These are phyloP conservation scores for Ormyrus labotus DNA, from an alignment of 2,888 invertebrate genomes.

Conservation along the genomic window DNA sequence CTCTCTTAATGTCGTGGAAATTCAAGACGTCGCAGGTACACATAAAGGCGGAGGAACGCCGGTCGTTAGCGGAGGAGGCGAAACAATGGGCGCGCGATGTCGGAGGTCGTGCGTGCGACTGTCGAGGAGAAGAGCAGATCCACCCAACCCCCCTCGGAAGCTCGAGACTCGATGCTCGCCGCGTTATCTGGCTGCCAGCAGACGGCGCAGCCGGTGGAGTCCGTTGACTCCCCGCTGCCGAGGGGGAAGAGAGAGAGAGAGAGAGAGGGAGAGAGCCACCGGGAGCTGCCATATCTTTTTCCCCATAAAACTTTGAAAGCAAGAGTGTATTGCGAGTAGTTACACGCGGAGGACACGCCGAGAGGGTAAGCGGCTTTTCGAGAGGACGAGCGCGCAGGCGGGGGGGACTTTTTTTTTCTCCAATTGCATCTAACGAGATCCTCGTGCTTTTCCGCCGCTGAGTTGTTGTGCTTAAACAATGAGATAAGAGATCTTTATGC, in stretches of 20 bases:
- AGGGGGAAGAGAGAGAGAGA: constrained; percentile 6
- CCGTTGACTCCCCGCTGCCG: neutral
- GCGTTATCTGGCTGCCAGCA: no score
- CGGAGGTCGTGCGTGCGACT: constrained; percentile 63
- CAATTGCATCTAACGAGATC: no score
- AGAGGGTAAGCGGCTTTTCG: neutral
- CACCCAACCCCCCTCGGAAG: constrained; percentile 23
- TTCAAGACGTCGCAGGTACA: constrained; percentile 65
- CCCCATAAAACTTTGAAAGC: constrained; percentile 49
- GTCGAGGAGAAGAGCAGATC: constrained; percentile 62
- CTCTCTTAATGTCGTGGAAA: constrained; percentile 67
- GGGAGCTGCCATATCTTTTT: constrained; percentile 34
- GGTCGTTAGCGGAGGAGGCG: constrained; percentile 64
- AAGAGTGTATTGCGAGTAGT: neutral
- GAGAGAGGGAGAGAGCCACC: neutral
- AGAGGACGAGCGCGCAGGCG: neutral
- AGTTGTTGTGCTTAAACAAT: no score
- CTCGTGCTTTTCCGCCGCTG: no score
- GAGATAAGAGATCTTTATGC: no score
- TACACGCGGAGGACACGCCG: neutral
- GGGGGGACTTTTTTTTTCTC: no score
- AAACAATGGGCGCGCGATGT: constrained; percentile 67
- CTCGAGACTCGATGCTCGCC: neutral
- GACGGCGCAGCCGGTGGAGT: no score
- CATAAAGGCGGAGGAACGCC: constrained; percentile 54